These are phyloP conservation scores for Drosophila prolongata DNA, from an alignment of 2,888 invertebrate species.

Conservation along the genomic window DNA sequence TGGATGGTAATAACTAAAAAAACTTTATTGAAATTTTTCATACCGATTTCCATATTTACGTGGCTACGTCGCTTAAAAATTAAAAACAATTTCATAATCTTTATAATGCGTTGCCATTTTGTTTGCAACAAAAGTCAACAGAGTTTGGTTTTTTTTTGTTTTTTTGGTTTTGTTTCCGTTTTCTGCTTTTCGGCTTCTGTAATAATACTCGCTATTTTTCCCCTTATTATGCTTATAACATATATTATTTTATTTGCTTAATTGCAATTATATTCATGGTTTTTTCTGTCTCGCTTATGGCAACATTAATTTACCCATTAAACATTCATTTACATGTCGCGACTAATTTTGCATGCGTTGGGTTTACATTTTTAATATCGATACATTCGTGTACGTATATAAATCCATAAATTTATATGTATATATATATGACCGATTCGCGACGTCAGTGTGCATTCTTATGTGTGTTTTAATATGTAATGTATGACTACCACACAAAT, in stretches of 20 bases:
- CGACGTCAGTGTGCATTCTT: slow-evolving; percentile 11
- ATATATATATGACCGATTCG: slow-evolving; percentile 10
- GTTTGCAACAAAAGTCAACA: slow-evolving; percentile 71
- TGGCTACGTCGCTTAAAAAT: slow-evolving; percentile 68
- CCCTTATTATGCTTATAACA: slow-evolving; percentile 52
- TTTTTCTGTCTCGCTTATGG: slow-evolving; percentile 34
- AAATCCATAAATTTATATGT: slow-evolving; percentile 13
- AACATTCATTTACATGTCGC: slow-evolving; percentile 78
- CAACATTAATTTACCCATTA: slow-evolving; percentile 70
- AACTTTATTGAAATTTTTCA: slow-evolving; percentile 70
- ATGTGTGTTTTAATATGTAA: slow-evolving; percentile 22
- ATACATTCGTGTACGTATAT: slow-evolving; percentile 18
- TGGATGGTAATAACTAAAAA: slow-evolving; percentile 71
- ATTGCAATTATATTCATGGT: slow-evolving; percentile 61
- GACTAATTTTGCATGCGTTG: slow-evolving; percentile 73
- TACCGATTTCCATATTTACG: slow-evolving; percentile 52
- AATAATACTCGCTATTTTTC: slow-evolving; percentile 30
- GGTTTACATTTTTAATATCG: slow-evolving; percentile 67
- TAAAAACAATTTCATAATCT: slow-evolving; percentile 76
- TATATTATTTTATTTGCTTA: slow-evolving; percentile 58
- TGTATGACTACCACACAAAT: slow-evolving; percentile 40
- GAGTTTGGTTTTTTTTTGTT: slow-evolving; percentile 6
- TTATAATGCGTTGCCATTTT: slow-evolving; percentile 64
- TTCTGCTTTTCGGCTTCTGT: slow-evolving; percentile 31
- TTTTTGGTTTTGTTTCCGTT: slow-evolving; percentile 12